phyloP scores from a whole-genome alignment of 2,888 invertebrate species.

The Philereme transversata region DNA sequence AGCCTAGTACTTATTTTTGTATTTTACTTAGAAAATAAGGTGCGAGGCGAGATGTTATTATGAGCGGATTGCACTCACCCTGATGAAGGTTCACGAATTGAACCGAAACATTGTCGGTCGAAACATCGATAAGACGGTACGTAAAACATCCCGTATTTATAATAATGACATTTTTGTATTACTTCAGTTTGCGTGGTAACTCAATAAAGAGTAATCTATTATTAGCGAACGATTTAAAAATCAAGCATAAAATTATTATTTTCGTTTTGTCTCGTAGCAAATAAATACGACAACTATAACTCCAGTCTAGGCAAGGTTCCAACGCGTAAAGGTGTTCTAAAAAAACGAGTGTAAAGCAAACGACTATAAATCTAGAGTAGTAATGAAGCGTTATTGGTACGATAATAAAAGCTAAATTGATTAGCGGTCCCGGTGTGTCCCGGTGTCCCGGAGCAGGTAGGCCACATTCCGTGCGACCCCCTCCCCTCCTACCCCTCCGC shows the following conservation, averaged over 20 bases:
- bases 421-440: slow-evolving; percentile 73
- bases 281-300: slow-evolving; percentile 44
- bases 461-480: slow-evolving; percentile 70
- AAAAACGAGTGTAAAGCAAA: slow-evolving; percentile 58
- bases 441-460: slow-evolving; percentile 71
- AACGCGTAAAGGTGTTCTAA: slow-evolving; percentile 39
- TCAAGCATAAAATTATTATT: slow-evolving; percentile 36
- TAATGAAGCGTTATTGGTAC: slow-evolving; percentile 80
- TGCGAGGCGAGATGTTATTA: no score
- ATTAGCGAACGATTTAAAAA: slow-evolving; percentile 14
- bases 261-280: slow-evolving; percentile 33
- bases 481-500: slow-evolving; percentile 39
- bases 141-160: no score
- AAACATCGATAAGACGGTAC: no score
- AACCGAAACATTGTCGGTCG: no score
- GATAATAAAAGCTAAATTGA: slow-evolving; percentile 83
- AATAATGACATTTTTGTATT: no score
- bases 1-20: no score
- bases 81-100: no score
- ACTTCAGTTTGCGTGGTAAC: no score
- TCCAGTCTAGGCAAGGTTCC: slow-evolving; percentile 56
- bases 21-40: no score
- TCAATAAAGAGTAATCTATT: no score
- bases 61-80: no score
- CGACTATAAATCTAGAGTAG: slow-evolving; percentile 68